phyloP scores from a whole-genome alignment of 2,888 invertebrate genomes.

The Trissoscelio sp. region DNA sequence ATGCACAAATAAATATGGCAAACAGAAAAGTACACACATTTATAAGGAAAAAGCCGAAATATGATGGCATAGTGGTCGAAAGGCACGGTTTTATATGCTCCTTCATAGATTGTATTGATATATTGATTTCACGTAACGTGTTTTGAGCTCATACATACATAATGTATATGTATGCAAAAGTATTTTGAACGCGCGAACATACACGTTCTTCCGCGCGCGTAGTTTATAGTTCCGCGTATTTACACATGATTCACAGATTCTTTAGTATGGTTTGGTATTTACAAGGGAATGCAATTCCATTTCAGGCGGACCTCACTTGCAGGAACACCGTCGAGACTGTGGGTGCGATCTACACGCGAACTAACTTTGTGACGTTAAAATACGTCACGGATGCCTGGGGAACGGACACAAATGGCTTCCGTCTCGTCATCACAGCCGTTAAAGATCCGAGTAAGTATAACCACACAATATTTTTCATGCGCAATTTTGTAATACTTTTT shows the following conservation, averaged over 20 bases:
- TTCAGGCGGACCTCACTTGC: constrained; percentile 95
- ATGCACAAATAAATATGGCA: constrained; percentile 3
- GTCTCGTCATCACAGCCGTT: constrained; percentile 96
- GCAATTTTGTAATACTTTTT: too few species aligned
- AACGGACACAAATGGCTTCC: constrained; percentile 95
- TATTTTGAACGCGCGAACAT: constrained; percentile 43
- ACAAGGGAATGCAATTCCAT: constrained; percentile 73
- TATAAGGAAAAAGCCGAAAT: constrained; percentile 23
- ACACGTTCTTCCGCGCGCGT: constrained; percentile 4
- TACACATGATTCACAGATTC: constrained; percentile 62
- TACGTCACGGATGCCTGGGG: constrained; percentile 97
- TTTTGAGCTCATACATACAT: constrained; percentile 39
- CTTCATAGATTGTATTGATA: constrained; percentile 38
- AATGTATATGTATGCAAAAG: constrained; percentile 27
- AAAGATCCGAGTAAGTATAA: constrained; percentile 95
- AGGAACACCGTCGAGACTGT: constrained; percentile 95
- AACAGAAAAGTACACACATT: not conserved
- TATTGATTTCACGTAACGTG: constrained; percentile 63
- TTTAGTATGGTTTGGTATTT: constrained; percentile 58
- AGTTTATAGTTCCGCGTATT: constrained; percentile 26
- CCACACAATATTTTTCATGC: too few species aligned
- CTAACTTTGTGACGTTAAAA: constrained; percentile 96
- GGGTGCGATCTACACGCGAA: constrained; percentile 94
- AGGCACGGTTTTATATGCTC: constrained; percentile 18
- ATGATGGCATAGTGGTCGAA: constrained; percentile 9